phyloP scores from a whole-genome alignment of 2,888 invertebrate genomes.

The Oligia latruncula region DNA sequence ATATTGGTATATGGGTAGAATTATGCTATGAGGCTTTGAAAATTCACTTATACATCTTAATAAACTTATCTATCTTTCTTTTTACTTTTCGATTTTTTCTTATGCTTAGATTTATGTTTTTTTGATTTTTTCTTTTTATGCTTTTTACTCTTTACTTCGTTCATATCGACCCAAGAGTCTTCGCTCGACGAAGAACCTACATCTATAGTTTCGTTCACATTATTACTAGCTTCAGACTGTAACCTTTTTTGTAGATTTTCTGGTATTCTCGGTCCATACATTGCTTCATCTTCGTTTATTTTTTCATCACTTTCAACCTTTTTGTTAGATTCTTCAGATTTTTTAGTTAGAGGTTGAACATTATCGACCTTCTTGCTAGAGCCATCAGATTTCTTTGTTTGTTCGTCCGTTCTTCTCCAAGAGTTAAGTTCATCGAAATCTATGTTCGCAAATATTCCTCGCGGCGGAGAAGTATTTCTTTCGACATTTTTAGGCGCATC shows the following conservation, averaged over 20 bases:
- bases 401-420: slow-evolving; percentile 77
- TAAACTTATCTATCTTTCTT: slow-evolving; percentile 79
- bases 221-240: slow-evolving; percentile 67
- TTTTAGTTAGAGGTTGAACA: slow-evolving; percentile 18
- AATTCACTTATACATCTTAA: not conserved
- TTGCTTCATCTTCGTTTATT: slow-evolving; percentile 32
- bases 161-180: slow-evolving; percentile 89
- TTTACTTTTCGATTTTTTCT: slow-evolving; percentile 84
- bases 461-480: slow-evolving; percentile 92
- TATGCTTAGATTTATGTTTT: slow-evolving; percentile 84
- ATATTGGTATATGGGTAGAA: not conserved
- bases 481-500: slow-evolving; percentile 89
- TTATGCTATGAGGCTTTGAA: not conserved
- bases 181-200: slow-evolving; percentile 80
- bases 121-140: slow-evolving; percentile 87
- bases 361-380: slow-evolving; percentile 37
- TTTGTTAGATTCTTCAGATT: slow-evolving; percentile 34
- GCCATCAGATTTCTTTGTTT: slow-evolving; percentile 41
- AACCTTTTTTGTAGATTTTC: slow-evolving; percentile 80
- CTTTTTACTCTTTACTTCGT: slow-evolving; percentile 81
- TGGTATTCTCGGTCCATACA: slow-evolving; percentile 91
- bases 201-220: slow-evolving; percentile 63
- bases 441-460: slow-evolving; percentile 93
- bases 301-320: slow-evolving; percentile 29
- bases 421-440: slow-evolving; percentile 90